Percentiles rank a stretch among this genome's conserved stretches.
Conservation (phyloP, 2,888 invertebrate genomes). For the Sussaba pulchella region DNA sequence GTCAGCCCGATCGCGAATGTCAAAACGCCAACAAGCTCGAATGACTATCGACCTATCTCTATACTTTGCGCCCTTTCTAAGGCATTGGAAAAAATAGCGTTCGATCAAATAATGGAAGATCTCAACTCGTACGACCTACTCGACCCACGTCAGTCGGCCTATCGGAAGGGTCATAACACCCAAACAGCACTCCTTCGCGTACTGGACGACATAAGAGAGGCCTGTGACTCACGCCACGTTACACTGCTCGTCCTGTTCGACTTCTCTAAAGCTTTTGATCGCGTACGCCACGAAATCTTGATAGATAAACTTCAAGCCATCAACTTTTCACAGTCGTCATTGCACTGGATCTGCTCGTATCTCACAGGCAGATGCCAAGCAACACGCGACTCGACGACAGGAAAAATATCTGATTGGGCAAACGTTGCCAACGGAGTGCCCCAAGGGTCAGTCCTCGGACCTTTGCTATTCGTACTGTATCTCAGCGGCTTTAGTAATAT, state of each 20-base stretch:
- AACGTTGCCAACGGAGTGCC: conserved; percentile 34
- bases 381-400: conserved; percentile 1
- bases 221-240: conserved; percentile 66
- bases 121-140: conserved; percentile 69
- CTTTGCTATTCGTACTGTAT: conserved; percentile 42
- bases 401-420: conserved; percentile 7
- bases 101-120: conserved; percentile 64
- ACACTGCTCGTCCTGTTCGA: conserved; percentile 72
- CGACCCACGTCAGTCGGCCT: conserved; percentile 71
- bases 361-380: conserved; percentile 44
- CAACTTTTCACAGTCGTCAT: conserved; percentile 83
- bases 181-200: conserved; percentile 72
- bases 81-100: conserved; percentile 64
- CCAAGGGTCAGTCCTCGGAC: conserved; percentile 56
- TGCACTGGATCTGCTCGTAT: conserved; percentile 70
- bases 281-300: conserved; percentile 67
- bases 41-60: conserved; percentile 72
- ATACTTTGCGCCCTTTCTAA: conserved; percentile 69
- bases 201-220: conserved; percentile 69
- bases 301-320: conserved; percentile 62
- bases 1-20: conserved; percentile 71
- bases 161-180: conserved; percentile 70
- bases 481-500: conserved; percentile 27
- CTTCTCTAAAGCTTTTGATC: conserved; percentile 75
- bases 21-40: conserved; percentile 40